These are phyloP conservation scores for Seira ritae DNA, from an alignment of 2,888 invertebrate species.

Conservation along the genomic window DNA sequence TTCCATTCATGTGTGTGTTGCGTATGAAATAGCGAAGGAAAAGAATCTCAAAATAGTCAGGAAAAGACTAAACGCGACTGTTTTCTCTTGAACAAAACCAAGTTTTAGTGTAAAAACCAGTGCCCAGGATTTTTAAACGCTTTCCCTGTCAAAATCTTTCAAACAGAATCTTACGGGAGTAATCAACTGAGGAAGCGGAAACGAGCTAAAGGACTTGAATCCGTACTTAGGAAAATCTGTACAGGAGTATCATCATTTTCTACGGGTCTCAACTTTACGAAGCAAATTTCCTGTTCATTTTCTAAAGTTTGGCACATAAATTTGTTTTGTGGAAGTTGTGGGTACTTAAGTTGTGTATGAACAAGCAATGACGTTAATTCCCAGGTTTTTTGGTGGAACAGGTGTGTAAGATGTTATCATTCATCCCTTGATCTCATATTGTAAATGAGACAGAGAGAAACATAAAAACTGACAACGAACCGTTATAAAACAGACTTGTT, in stretches of 20 bases:
- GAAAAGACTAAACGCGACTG: not conserved
- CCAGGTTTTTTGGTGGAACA: too few relatives aligned
- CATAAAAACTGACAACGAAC: not conserved
- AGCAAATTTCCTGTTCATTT: not conserved
- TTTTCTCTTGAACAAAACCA: not conserved
- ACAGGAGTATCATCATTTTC: not conserved
- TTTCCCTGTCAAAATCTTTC: constrained; percentile 49
- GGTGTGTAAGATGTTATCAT: not conserved
- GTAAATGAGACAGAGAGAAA: not conserved
- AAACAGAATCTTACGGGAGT: constrained; percentile 40
- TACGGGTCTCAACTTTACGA: not conserved
- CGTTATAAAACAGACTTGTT: not conserved
- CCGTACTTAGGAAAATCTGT: not conserved
- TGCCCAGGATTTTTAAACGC: not conserved
- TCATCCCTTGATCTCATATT: not conserved
- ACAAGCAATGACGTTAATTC: too few relatives aligned
- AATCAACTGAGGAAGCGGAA: constrained; percentile 30
- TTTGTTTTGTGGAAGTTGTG: constrained; percentile 19
- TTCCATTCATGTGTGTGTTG: not conserved
- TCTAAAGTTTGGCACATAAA: constrained; percentile 6
- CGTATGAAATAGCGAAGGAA: not conserved
- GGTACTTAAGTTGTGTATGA: not conserved
- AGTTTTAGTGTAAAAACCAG: not conserved
- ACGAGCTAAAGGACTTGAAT: not conserved
- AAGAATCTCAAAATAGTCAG: not conserved